These are phyloP conservation scores for Solea senegalensis DNA, from an alignment of 2,113 vertebrate genomes.

Conservation along the genomic window DNA sequence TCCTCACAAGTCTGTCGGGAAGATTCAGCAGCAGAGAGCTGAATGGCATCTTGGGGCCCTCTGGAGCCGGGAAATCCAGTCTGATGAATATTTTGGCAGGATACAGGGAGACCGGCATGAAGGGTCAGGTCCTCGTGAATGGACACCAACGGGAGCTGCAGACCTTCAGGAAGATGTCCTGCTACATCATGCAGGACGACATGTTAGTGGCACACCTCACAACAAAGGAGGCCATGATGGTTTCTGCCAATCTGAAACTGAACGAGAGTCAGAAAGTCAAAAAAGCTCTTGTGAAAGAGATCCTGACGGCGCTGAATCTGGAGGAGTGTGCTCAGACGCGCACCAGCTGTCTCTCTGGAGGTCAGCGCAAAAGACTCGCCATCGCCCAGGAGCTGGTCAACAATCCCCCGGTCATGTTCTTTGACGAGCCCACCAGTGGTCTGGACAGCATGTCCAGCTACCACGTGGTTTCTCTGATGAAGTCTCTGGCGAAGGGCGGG, in stretches of 20 bases:
- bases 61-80: slow-evolving; percentile 95
- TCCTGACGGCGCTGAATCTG: slow-evolving; percentile 94
- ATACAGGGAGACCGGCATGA: slow-evolving; percentile 98
- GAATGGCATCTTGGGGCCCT: slow-evolving; percentile 98
- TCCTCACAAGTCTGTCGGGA: slow-evolving; percentile 96
- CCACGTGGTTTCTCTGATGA: slow-evolving; percentile 97
- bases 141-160: slow-evolving; percentile 89
- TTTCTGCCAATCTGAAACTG: slow-evolving; percentile 95
- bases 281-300: slow-evolving; percentile 96
- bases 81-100: slow-evolving; percentile 99
- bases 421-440: slow-evolving; percentile 97
- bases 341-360: slow-evolving; percentile 90
- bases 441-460: slow-evolving; percentile 96
- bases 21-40: slow-evolving; percentile 94
- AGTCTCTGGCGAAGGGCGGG: slow-evolving; percentile 93
- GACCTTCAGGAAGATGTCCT: slow-evolving; percentile 99
- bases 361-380: slow-evolving; percentile 95
- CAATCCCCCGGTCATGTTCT: slow-evolving; percentile 99
- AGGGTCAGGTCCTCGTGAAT: slow-evolving; percentile 95
- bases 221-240: slow-evolving; percentile 96
- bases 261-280: slow-evolving; percentile 95
- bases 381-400: slow-evolving; percentile 97
- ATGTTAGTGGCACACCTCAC: slow-evolving; percentile 96
- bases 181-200: slow-evolving; percentile 99
- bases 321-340: slow-evolving; percentile 92